Evolutionary conservation across 2,113 vertebrate species (phyloP).

Genomic region (Grus americana): DNA sequence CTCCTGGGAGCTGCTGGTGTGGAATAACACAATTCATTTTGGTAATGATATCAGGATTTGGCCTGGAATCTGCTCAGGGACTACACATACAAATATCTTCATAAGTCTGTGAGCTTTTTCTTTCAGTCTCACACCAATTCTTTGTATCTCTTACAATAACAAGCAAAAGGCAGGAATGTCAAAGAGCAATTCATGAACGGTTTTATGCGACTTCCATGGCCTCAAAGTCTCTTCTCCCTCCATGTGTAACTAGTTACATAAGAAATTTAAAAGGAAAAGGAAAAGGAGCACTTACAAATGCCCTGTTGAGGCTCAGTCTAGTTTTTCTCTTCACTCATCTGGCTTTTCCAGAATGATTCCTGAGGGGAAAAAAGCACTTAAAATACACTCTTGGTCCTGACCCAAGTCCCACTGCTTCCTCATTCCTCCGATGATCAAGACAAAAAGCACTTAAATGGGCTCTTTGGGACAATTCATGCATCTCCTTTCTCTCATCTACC

Average conservation of each 20-base stretch:
- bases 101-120: background rate
- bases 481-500: background rate
- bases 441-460: constrained; percentile 18
- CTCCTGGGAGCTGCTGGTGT: background rate
- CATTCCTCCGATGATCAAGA: background rate
- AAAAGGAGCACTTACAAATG: background rate
- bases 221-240: background rate
- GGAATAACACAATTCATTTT: background rate
- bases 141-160: background rate
- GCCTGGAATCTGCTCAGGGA: background rate
- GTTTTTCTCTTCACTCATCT: background rate
- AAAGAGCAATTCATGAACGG: background rate
- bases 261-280: background rate
- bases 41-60: background rate
- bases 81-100: background rate
- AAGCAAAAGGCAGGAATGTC: background rate
- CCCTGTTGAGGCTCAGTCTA: background rate
- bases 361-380: constrained; percentile 42
- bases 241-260: background rate
- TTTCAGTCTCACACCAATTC: background rate
- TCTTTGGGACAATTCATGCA: background rate
- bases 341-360: constrained; percentile 25
- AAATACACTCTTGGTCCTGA: constrained; percentile 22
- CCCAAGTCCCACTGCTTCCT: background rate
- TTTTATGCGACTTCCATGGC: background rate